phyloP scores from a whole-genome alignment of 2,797 vertebrate species.

The Euphonia xanthogaster region DNA sequence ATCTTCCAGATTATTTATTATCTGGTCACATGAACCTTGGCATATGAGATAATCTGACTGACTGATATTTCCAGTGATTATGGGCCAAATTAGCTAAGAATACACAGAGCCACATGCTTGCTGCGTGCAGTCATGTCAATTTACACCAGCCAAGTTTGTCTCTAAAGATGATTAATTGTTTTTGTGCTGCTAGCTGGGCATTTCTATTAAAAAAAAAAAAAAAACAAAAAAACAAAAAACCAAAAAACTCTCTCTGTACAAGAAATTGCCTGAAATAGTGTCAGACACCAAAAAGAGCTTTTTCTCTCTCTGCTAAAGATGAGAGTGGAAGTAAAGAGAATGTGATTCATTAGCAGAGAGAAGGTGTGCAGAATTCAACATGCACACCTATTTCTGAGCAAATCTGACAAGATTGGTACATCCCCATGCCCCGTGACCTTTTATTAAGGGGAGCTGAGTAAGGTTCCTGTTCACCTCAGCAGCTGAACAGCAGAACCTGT shows the following conservation, averaged over 20 bases:
- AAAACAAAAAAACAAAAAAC: not conserved
- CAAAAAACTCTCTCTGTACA: not conserved
- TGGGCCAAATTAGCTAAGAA: not conserved
- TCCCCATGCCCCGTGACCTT: not conserved
- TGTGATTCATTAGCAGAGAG: not conserved
- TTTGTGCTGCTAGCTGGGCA: not conserved
- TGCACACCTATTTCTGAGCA: not conserved
- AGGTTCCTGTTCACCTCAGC: not conserved
- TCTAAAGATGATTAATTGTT: not conserved
- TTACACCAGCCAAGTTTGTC: not conserved
- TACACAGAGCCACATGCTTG: not conserved
- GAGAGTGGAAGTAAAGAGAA: not conserved
- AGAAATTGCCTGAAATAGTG: not conserved
- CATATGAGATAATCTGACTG: slow-evolving; percentile 21
- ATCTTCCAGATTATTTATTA: not conserved
- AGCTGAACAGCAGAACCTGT: not conserved
- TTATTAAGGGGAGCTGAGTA: not conserved
- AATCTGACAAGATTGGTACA: not conserved
- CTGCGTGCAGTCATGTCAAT: not conserved
- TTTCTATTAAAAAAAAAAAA: not conserved
- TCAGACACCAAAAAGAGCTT: not conserved
- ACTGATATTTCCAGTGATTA: not conserved
- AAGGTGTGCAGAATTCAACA: not conserved
- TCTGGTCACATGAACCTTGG: not conserved
- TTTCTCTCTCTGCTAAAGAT: not conserved